Evolutionary conservation across 2,888 invertebrate genomes (phyloP).

Genomic region (Aethes cnicana): DNA sequence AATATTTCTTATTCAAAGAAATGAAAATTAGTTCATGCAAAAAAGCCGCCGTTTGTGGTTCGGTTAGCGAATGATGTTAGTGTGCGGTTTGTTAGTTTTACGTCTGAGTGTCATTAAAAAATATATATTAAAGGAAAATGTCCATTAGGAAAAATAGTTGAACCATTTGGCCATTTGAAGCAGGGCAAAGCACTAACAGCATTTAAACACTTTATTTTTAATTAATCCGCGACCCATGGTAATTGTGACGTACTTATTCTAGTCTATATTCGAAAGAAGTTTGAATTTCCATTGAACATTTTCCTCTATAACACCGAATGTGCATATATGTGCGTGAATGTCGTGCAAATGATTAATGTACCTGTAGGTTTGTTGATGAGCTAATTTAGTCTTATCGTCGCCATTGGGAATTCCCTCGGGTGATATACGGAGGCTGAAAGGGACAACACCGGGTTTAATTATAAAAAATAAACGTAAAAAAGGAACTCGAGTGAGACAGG

Average conservation of each 20-base stretch:
- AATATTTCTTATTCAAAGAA: no score
- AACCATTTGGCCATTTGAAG: no score
- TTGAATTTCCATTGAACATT: slow-evolving; percentile 13
- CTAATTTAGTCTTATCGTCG: slow-evolving; percentile 86
- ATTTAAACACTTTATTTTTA: no score
- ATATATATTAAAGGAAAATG: slow-evolving; percentile 10
- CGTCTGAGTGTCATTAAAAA: slow-evolving; percentile 29
- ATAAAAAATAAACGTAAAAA: slow-evolving; percentile 53
- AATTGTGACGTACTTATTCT: no score
- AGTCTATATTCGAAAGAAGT: no score
- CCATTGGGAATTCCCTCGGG: slow-evolving; percentile 83
- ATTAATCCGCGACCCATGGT: no score
- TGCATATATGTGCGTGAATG: slow-evolving; percentile 42
- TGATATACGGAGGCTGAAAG: slow-evolving; percentile 84
- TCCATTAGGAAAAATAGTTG: slow-evolving; percentile 8
- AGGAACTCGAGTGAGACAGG: slow-evolving; percentile 37
- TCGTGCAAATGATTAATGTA: slow-evolving; percentile 66
- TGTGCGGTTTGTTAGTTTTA: slow-evolving; percentile 19
- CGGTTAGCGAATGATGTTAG: slow-evolving; percentile 26
- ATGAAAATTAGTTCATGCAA: no score
- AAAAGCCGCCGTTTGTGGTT: slow-evolving; percentile 13
- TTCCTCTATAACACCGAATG: slow-evolving; percentile 22
- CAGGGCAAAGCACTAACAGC: no score
- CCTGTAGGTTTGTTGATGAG: slow-evolving; percentile 90
- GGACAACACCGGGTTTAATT: slow-evolving; percentile 79